A percentile compares a stretch with the other conserved stretches of the same genome.
Conservation (phyloP, 2,797 vertebrate species). For the Myotis myotis region DNA sequence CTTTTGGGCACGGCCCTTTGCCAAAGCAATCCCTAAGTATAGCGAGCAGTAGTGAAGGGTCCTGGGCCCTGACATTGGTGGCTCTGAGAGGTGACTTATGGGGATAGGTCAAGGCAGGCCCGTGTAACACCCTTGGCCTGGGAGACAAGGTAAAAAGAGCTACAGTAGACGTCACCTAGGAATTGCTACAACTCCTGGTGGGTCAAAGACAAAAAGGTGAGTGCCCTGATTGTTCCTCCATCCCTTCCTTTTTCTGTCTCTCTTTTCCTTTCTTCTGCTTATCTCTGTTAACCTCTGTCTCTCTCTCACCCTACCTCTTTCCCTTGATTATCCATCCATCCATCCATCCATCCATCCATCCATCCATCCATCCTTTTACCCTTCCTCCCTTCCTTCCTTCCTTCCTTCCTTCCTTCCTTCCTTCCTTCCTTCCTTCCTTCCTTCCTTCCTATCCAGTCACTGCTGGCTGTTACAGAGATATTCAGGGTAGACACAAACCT, state of each 20-base stretch:
- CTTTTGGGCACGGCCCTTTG: neutral
- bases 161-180: neutral
- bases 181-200: neutral
- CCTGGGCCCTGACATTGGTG: neutral
- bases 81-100: neutral
- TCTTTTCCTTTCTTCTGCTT: neutral
- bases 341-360: accelerated
- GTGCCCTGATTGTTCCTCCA: neutral
- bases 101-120: neutral
- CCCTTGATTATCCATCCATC: accelerated
- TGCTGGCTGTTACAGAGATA: neutral
- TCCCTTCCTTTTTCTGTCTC: neutral
- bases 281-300: neutral
- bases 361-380: too few species aligned
- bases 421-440: too few species aligned
- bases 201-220: neutral
- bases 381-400: neutral
- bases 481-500: neutral
- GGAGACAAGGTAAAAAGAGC: neutral
- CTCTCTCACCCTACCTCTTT: neutral
- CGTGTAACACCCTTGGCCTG: neutral
- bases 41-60: neutral
- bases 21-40: neutral
- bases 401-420: neutral
- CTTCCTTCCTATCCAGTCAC: neutral